Percentiles rank a stretch among this genome's conserved stretches.
phyloP scores from a whole-genome alignment of 2,113 vertebrate genomes.

The Lophotis ruficrista region DNA sequence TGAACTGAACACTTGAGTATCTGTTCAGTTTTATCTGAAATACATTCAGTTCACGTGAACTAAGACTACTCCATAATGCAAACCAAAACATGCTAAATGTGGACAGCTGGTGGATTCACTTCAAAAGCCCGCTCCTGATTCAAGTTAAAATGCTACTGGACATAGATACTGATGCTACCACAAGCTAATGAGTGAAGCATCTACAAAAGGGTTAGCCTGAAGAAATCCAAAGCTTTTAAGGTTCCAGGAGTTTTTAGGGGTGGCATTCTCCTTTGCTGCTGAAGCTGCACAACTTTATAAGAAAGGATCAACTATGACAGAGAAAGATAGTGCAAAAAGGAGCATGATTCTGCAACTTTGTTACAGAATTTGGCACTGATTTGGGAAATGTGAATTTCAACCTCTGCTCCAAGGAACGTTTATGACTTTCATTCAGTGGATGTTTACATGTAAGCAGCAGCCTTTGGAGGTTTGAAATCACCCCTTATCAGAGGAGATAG shows the following conservation, averaged over 20 bases:
- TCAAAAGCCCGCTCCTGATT: not conserved
- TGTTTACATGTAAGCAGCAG: not conserved
- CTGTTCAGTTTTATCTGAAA: not conserved
- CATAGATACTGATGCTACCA: not conserved
- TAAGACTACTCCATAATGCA: not conserved
- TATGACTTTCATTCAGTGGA: not conserved
- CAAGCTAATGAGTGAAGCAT: not conserved
- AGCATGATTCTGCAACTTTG: not conserved
- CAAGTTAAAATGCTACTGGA: not conserved
- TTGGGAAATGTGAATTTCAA: not conserved
- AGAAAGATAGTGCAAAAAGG: not conserved
- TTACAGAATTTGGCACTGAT: not conserved
- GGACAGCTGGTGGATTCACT: not conserved
- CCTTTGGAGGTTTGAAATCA: not conserved
- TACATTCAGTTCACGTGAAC: not conserved
- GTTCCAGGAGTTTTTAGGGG: not conserved
- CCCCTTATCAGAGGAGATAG: not conserved
- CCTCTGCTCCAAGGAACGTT: not conserved
- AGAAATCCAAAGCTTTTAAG: not conserved
- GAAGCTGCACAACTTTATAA: not conserved
- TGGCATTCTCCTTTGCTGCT: not conserved
- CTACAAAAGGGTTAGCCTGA: not conserved
- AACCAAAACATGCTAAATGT: not conserved
- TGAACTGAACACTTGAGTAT: not conserved
- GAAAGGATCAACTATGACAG: not conserved